phyloP scores from a whole-genome alignment of 2,888 invertebrate species.

The Leptura quadrifasciata region DNA sequence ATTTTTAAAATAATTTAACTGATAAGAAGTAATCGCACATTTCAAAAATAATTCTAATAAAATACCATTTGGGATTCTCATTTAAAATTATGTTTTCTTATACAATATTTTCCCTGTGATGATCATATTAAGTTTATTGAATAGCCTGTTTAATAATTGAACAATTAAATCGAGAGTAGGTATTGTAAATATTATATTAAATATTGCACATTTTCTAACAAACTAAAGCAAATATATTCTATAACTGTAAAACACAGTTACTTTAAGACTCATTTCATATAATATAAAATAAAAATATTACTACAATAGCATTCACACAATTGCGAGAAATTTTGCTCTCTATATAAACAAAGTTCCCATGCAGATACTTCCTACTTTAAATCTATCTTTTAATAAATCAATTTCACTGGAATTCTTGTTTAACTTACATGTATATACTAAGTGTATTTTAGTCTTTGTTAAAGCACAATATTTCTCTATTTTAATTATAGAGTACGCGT shows the following conservation, averaged over 20 bases:
- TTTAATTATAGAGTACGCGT: too few relatives aligned
- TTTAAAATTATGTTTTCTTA: too few relatives aligned
- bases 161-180: not conserved
- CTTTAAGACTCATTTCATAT: conserved; percentile 35
- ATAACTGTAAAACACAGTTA: conserved; percentile 25
- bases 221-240: conserved; percentile 10
- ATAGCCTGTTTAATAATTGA: not conserved
- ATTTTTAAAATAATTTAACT: too few relatives aligned
- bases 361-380: conserved; percentile 30
- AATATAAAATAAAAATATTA: conserved; percentile 22
- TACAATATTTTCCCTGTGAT: not conserved
- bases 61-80: too few relatives aligned
- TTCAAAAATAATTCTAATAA: too few relatives aligned
- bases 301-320: conserved; percentile 28
- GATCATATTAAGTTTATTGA: not conserved
- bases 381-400: conserved; percentile 29
- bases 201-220: not conserved
- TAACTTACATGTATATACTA: not conserved
- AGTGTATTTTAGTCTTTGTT: not conserved
- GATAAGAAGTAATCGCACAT: too few relatives aligned
- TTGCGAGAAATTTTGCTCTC: conserved; percentile 37
- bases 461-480: not conserved
- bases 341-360: conserved; percentile 34
- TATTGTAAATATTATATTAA: not conserved
- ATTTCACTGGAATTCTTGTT: conserved; percentile 21